Base-by-base conservation (phyloP, 2,888 invertebrate genomes). In the Brachynemurus nebulosus region DNA sequence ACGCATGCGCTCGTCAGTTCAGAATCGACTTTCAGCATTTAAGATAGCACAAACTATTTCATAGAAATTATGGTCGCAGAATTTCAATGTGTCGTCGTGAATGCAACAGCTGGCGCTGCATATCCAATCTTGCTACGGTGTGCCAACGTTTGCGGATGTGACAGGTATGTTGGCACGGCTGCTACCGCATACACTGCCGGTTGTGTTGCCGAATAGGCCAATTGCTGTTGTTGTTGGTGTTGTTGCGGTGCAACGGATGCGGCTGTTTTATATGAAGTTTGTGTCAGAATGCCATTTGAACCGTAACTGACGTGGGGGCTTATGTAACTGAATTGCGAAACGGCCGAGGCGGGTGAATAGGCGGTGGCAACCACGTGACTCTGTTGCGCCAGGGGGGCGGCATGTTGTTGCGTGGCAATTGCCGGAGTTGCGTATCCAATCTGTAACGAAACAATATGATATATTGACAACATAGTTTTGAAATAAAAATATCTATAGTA, bases 291-390 rank as follows among this genome's bases (percentile, higher is more conserved):
- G 12, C 64, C 64, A 12, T 57, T 50, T 49, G 59, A 63, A 44
- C 58, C 60, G 53, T 64, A 64, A 6, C 56, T 51, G 3, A 64
- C 64, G 18, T 62, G 49, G 7, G 64, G 64, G 45, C 61, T 63
- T 33, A 57, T 57, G 49, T 62, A 64, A 48, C 58, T 57, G 55
- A 64, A 64, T 42, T 58, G 56, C 2, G 63, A 64, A 4, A 64
- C 64, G 38, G 62, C 61, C 21, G 57, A 57, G n/a, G 64, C 64
- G 45, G 60, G 54, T 1, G 63, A 64, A 39, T 51, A 49, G 40
- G 49, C 48, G 19, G 44, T 43, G 38, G 47, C 40, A 6, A 38
- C 19, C n/a, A n/a, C n/a, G n/a, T n/a, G n/a, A n/a, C n/a, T n/a
- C n/a, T n/a, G n/a, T n/a, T n/a, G n/a, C n/a, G n/a, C n/a, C n/a